These are phyloP conservation scores for Microplitis demolitor DNA, from an alignment of 1,140 invertebrate species.

Conservation along the genomic window DNA sequence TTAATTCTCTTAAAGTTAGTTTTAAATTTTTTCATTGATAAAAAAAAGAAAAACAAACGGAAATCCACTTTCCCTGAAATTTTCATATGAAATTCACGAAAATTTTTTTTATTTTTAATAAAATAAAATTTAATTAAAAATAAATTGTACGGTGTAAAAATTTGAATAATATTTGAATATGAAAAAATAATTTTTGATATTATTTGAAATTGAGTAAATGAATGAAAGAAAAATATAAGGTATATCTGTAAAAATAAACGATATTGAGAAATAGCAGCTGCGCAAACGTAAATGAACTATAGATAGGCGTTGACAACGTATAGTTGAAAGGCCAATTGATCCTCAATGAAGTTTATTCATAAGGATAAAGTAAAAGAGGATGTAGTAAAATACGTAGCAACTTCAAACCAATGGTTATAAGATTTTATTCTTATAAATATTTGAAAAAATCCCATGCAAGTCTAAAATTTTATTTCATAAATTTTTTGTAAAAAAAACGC, in stretches of 20 bases:
- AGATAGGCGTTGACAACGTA: slow-evolving; percentile 7
- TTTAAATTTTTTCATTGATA: no score
- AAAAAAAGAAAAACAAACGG: no score
- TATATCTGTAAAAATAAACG: background rate
- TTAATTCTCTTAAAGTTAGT: no score
- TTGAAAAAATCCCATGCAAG: no score
- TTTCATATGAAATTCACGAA: no score
- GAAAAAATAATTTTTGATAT: background rate
- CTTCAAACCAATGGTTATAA: background rate
- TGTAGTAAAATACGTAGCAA: background rate
- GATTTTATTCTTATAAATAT: background rate
- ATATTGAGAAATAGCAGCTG: slow-evolving; percentile 16
- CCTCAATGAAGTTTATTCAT: slow-evolving; percentile 28
- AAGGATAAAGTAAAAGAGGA: background rate
- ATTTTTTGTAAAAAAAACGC: no score
- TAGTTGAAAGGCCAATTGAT: slow-evolving; percentile 20
- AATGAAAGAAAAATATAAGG: background rate
- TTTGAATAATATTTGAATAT: background rate
- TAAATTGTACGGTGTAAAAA: no score
- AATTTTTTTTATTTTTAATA: no score
- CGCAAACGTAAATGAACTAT: slow-evolving; percentile 15
- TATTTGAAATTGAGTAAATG: background rate
- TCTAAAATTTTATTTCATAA: no score
- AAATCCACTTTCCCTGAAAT: no score
- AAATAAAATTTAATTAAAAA: no score